Percentiles rank a stretch among this genome's conserved stretches.
Conservation (phyloP, 2,113 vertebrate species). For the Vireo altiloquus region DNA sequence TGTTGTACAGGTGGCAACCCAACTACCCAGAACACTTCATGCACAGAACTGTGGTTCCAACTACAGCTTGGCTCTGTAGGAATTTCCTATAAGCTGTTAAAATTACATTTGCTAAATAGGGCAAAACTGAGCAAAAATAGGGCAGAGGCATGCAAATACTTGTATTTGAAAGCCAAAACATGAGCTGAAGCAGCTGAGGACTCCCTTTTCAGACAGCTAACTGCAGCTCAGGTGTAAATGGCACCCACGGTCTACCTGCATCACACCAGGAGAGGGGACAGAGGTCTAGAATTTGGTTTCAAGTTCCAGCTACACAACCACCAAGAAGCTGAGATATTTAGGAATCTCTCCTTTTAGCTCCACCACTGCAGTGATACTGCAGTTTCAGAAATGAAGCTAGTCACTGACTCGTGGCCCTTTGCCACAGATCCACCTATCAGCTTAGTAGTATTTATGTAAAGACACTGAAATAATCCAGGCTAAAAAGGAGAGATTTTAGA, state of each 20-base stretch:
- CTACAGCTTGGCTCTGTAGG: neutral
- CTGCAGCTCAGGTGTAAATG: neutral
- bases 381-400: neutral
- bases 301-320: neutral
- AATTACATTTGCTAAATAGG: neutral
- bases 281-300: neutral
- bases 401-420: neutral
- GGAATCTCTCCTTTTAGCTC: neutral
- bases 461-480: neutral
- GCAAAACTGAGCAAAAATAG: neutral
- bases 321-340: neutral
- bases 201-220: neutral
- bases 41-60: neutral
- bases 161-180: neutral
- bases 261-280: neutral
- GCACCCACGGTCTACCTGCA: neutral
- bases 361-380: neutral
- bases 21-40: neutral
- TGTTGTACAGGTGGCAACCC: neutral
- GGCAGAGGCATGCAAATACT: neutral
- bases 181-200: neutral
- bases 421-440: neutral
- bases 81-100: neutral
- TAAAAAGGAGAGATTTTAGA: no score
- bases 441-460: neutral